Evolutionary conservation across 2,888 invertebrate species (phyloP).

Genomic region (Brachyopa scutellaris): DNA sequence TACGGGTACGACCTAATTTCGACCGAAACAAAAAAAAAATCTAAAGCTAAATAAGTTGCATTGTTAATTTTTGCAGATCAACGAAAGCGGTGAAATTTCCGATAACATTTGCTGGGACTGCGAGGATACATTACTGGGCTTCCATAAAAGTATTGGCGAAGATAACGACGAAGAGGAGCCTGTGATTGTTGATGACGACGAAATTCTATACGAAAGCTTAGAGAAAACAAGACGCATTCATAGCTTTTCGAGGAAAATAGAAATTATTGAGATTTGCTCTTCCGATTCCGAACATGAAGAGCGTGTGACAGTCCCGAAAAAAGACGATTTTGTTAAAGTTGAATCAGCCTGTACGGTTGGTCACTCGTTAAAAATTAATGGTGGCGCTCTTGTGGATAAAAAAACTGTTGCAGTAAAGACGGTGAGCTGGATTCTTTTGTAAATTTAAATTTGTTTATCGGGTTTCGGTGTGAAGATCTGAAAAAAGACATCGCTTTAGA

Average conservation of each 20-base stretch:
- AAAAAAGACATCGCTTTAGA: too few species aligned
- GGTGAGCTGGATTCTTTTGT: slow-evolving; percentile 18
- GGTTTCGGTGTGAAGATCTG: too few species aligned
- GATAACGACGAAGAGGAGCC: slow-evolving; percentile 60
- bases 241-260: slow-evolving; percentile 20
- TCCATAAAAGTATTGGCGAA: slow-evolving; percentile 55
- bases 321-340: slow-evolving; percentile 33
- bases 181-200: slow-evolving; percentile 67
- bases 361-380: background rate
- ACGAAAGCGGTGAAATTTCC: slow-evolving; percentile 59
- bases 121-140: slow-evolving; percentile 58
- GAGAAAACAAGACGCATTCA: slow-evolving; percentile 48
- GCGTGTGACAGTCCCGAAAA: slow-evolving; percentile 38
- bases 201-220: slow-evolving; percentile 57
- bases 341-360: slow-evolving; percentile 43
- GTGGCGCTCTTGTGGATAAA: background rate
- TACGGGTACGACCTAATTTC: slow-evolving; percentile 60
- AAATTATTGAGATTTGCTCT: slow-evolving; percentile 59
- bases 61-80: slow-evolving; percentile 47
- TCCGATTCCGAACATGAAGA: slow-evolving; percentile 62
- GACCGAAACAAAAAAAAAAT: slow-evolving; percentile 7
- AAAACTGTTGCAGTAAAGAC: slow-evolving; percentile 6
- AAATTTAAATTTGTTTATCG: background rate
- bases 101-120: slow-evolving; percentile 69
- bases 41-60: background rate